A percentile compares a stretch with the other conserved stretches of the same genome.
phyloP scores from a whole-genome alignment of 1,140 invertebrate species.

The Ephestia elutella region DNA sequence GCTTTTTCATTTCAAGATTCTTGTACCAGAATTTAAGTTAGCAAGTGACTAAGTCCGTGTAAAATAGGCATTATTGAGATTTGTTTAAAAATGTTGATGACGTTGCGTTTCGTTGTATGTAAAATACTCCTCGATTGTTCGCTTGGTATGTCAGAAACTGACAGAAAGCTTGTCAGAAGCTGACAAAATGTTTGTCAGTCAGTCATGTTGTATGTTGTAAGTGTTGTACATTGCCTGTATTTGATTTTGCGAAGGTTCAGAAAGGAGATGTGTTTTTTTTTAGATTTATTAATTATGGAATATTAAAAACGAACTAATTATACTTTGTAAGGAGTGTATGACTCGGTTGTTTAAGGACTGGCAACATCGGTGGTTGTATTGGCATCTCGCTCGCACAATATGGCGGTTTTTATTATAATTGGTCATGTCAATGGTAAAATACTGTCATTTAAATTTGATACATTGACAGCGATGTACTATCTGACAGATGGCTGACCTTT shows the following conservation, averaged over 20 bases:
- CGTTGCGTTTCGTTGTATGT: not conserved
- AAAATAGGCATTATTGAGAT: not conserved
- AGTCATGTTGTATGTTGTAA: conserved; percentile 13
- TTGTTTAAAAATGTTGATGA: not conserved
- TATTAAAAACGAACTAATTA: not conserved
- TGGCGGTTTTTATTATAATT: too few species aligned
- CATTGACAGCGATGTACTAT: too few species aligned
- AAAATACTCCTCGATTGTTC: not conserved
- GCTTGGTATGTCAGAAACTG: not conserved
- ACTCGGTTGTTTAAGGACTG: not conserved
- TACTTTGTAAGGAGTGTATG: not conserved
- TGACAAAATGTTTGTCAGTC: not conserved
- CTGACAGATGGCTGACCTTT: too few species aligned
- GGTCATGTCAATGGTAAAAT: too few species aligned
- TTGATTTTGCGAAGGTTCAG: not conserved
- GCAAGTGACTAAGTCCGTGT: not conserved
- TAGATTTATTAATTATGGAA: not conserved
- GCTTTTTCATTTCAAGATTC: too few species aligned
- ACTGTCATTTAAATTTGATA: too few species aligned
- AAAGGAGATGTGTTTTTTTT: not conserved
- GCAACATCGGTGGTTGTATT: too few species aligned
- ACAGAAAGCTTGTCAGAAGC: not conserved
- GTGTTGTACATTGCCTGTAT: conserved; percentile 15
- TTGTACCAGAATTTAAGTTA: too few species aligned
- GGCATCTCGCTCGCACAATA: too few species aligned